Base-by-base conservation (phyloP, 2,888 invertebrate genomes). In the Dryobota labecula region DNA sequence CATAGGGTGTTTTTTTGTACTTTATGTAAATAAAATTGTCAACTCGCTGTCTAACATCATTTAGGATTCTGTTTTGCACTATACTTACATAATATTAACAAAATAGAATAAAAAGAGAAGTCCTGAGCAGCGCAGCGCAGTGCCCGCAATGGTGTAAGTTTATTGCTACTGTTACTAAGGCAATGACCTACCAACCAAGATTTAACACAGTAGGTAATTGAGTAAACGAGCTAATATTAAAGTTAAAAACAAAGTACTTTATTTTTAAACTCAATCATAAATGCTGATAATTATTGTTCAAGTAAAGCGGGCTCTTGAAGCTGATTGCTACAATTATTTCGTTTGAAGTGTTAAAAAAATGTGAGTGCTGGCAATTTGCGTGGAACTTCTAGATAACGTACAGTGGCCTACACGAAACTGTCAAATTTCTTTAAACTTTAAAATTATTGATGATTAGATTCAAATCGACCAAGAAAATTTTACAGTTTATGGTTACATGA, bases 301-400 rank as follows among this genome's bases (percentile, higher is more conserved):
- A 47, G 47, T 65, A 56, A 75, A 75, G 47, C 27, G 53, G 53
- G 24, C 56, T 56, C 64, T 74, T 74, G 30, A 64, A 45, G 54
- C 45, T 56, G 49, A 78, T 72, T 72, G 66, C 61, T 58, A 58
- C 61, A 78, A 72, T 62, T 78, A 66, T 47, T 33, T 43, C 18
- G 47, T 38, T 38, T 61, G 47, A 73, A 54, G 57, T 47, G n/a
- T 47, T 9, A 6, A 45, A 61, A 58, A 57, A 64, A 72, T 11
- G 13, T 47, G 13, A 78, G 45, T 27, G 36, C 20, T 47, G 30
- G 30, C 20, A 56, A 61, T 78, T 61, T 61, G 27, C 45, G 45
- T 54, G n/a, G 51, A n/a, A 69, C 51, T 72, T 6, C 2, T 53
- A 7, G 13, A 43, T 43, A 43, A 43, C 18, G 5, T 13, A 24